Evolutionary conservation across 2,888 invertebrate species (phyloP), one percentile per base, ranked within the genome.

Genomic region (Perdita meconis): DNA sequence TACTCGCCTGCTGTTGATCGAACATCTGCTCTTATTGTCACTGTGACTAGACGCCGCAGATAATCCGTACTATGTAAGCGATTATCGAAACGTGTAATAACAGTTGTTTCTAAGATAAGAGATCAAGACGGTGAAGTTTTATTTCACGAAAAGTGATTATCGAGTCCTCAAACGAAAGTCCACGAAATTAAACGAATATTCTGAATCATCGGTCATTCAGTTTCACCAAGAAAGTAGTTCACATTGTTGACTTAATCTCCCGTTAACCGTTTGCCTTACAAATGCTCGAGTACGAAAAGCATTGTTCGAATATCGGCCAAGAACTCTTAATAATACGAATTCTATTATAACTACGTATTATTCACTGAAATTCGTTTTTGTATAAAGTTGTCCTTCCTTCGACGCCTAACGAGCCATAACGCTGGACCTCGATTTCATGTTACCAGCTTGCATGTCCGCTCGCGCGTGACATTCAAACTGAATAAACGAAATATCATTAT

Each of bases 351-450:
- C 47, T 12, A 8, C 10, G 30, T 3, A 38, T n/a, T 38, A 13
- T 24, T 51, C 59, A 64, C 60, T 59, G 53, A 75, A 55, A 74
- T 56, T 64, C 56, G 30, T 44, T 55, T 50, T 44, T 26, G 47
- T 42, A 12, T 16, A 34, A 55, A 60, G 16, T 30, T 36, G 5
- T 40, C 22, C 19, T 19, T 53, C 44, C 24, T 22, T 19, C 8
- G 26, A 30, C 22, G 24, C 60, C 38, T 65, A 74, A 76, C 70
- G 66, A 63, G n/a, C 51, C 69, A 44, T 78, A n/a, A 66, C 78
- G 61, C 0, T 0, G 51, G 66, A 53, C 78, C 76, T 57, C 19
- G 2, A 61, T 75, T 66, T 51, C 51, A 47, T 47, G n/a, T n/a
- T 36, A 19, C 5, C 2, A 5, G 30, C 16, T 16, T 26, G n/a